phyloP scores from a whole-genome alignment of 2,888 invertebrate species.

The Synergus umbraculus region DNA sequence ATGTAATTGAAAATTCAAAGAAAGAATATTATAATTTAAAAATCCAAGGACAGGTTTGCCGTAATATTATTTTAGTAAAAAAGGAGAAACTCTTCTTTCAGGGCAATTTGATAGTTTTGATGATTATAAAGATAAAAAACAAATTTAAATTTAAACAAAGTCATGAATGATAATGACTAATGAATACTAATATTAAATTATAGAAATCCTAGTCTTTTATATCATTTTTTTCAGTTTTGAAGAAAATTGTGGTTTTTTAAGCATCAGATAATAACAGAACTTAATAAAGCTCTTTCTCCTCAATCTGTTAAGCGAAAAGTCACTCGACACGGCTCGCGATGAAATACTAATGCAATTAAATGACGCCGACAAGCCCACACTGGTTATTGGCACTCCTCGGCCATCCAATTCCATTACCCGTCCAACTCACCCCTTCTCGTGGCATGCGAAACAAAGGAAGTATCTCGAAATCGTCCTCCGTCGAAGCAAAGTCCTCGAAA shows the following conservation, averaged over 20 bases:
- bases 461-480: conserved; percentile 46
- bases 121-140: too few species aligned
- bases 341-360: conserved; percentile 76
- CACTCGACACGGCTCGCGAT: conserved; percentile 60
- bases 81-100: too few species aligned
- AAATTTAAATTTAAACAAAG: too few species aligned
- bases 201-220: neutral
- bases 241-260: neutral
- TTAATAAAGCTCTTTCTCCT: conserved; percentile 14
- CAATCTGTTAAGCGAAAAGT: conserved; percentile 56
- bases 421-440: conserved; percentile 52
- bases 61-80: too few species aligned
- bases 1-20: too few species aligned
- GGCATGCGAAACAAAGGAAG: conserved; percentile 62
- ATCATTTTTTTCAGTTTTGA: neutral
- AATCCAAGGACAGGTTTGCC: too few species aligned
- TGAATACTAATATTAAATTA: too few species aligned
- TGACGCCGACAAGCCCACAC: conserved; percentile 69
- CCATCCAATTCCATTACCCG: conserved; percentile 73
- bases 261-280: neutral
- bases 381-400: conserved; percentile 75
- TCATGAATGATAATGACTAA: too few species aligned
- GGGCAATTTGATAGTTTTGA: too few species aligned
- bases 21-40: too few species aligned
- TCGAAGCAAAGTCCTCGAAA: conserved; percentile 52